phyloP scores from a whole-genome alignment of 2,888 invertebrate species.

The Caenorhabditis sinica region DNA sequence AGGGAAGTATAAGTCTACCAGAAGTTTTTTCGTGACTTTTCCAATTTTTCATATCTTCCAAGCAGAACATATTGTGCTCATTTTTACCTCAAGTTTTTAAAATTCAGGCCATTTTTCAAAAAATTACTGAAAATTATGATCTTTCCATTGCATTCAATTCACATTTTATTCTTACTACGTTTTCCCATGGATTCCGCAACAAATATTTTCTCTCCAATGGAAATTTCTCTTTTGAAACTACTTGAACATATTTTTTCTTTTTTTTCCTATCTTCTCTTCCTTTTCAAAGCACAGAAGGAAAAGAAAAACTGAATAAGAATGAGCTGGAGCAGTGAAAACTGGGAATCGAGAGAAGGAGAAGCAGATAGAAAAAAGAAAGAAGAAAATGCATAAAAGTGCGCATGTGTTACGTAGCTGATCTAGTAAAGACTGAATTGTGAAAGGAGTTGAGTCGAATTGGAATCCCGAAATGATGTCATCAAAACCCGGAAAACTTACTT shows the following conservation, averaged over 20 bases:
- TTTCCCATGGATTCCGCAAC: not conserved
- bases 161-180: constrained; percentile 6
- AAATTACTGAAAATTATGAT: not conserved
- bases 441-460: constrained; percentile 32
- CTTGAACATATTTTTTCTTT: constrained; percentile 33
- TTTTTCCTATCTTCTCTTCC: constrained; percentile 1
- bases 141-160: not conserved
- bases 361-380: constrained; percentile 39
- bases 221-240: constrained; percentile 20
- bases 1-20: too few species aligned
- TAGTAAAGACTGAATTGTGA: constrained; percentile 64
- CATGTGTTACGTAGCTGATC: constrained; percentile 68
- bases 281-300: constrained; percentile 34
- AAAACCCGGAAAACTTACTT: constrained; percentile 13
- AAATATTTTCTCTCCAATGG: constrained; percentile 29
- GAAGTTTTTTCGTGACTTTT: too few species aligned
- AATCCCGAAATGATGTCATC: constrained; percentile 23
- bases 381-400: constrained; percentile 29
- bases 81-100: not conserved
- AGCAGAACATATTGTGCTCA: not conserved
- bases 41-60: not conserved
- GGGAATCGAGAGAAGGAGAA: constrained; percentile 48
- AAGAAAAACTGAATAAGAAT: constrained; percentile 37
- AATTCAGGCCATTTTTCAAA: not conserved
- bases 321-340: constrained; percentile 56